Conservation (phyloP, 1,140 invertebrate species). For the Neuroterus valhalla region DNA sequence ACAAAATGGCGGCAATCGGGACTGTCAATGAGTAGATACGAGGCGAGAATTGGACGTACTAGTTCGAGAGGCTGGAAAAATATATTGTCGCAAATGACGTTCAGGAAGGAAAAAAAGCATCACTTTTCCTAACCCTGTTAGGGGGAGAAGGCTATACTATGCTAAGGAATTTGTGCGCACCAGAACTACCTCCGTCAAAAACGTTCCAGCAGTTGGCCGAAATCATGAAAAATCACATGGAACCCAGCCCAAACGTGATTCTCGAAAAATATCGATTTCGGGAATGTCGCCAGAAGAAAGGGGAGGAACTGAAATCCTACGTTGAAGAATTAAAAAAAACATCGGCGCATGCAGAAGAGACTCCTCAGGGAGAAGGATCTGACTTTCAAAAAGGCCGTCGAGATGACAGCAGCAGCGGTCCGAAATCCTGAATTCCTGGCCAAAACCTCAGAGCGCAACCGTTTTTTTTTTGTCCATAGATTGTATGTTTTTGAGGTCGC, state of each 20-base stretch:
- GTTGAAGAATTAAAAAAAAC: constrained; percentile 46
- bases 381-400: constrained; percentile 49
- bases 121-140: constrained; percentile 42
- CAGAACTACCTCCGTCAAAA: constrained; percentile 12
- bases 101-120: constrained; percentile 27
- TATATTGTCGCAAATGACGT: constrained; percentile 52
- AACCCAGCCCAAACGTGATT: constrained; percentile 41
- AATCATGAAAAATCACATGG: constrained; percentile 40
- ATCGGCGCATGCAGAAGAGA: constrained; percentile 47
- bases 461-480: too few relatives aligned
- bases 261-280: constrained; percentile 50
- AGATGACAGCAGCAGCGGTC: constrained; percentile 45
- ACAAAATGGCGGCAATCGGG: constrained; percentile 22
- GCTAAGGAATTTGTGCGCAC: constrained; percentile 44
- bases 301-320: constrained; percentile 30
- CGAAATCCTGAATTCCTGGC: too few relatives aligned
- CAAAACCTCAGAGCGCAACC: too few relatives aligned
- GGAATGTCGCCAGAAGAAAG: constrained; percentile 32
- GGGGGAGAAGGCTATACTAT: constrained; percentile 44
- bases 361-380: constrained; percentile 51
- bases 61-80: constrained; percentile 42
- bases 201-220: constrained; percentile 2
- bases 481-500: too few relatives aligned
- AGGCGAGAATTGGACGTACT: constrained; percentile 39
- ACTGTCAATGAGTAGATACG: constrained; percentile 33